Evolutionary conservation across 1,140 invertebrate species (phyloP), one percentile per base, ranked within the genome.

Genomic region (Bombus difficillimus): DNA sequence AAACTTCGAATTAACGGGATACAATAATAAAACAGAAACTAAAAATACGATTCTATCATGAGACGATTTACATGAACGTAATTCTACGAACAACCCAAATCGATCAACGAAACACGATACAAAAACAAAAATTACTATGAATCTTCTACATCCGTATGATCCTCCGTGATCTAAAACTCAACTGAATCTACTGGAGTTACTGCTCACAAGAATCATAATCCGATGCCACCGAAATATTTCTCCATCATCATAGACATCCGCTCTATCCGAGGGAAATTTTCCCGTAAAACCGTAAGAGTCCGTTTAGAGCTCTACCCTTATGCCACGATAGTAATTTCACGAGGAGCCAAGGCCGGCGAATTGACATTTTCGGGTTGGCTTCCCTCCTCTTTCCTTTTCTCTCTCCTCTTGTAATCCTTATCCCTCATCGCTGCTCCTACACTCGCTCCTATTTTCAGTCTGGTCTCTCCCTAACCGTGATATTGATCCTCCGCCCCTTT

Each of bases 401-500:
- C 43, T 64, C 64, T 41, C 59, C 47, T 75, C 86, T 76, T 76
- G 88, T 88, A 92, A 92, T 89, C 91, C 90, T 91, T 88, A 89
- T 89, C 85, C 87, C 86, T 91, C 90, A 87, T 89, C 84, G 77
- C 80, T 39, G 39, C 66, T 90, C 71, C 88, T 90, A 88, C 81
- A 83, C 89, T 83, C 86, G 72, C 86, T 91, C 86, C 88, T 90
- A 92, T 92, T 92, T 88, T 92, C 90, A 89, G 91, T 87, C 86
- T 86, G 83, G 87, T 92, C 87, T 93, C 92, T 92, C 92, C 90
- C 93, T 92, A 90, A 87, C 87, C 89, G 86, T 93, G 93, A 94
- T 94, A 94, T 94, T 94, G 93, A 94, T 94, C 93, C 93, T 94
- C 89, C 85, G 89, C 89, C 87, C 91, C 71, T 91, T 86, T 68